Base-by-base conservation (phyloP, 2,888 invertebrate genomes). In the Cerastis leucographa region DNA sequence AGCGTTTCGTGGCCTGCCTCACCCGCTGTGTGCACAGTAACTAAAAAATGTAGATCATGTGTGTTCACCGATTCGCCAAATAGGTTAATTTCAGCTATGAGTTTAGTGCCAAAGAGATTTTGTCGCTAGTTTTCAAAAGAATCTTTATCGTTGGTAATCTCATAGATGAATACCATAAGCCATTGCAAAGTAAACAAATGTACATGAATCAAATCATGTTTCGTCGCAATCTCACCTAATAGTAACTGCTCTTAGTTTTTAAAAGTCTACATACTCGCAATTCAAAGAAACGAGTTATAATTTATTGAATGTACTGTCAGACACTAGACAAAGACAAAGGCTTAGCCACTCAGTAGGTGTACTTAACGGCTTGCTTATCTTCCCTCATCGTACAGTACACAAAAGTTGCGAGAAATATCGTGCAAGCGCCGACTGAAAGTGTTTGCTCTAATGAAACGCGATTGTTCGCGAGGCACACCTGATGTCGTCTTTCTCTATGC, bases 391-490 rank as follows among this genome's bases (percentile, higher is more conserved):
- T 35, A 51, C 64, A 54, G 62, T 65, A 74, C 73, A 68, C 49
- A 71, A 73, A 78, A 76, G 61, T 72, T 59, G 59, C 68, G 70
- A 79, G 49, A n/a, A 73, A 77, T 61, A 76, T 72, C 42, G 64
- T 71, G 71, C 62, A 71, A 79, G 80, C 74, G 71, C 49, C 76
- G 82, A 74, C 73, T 73, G 75, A 71, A 84, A 87, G 86, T 86
- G 87, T 87, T 84, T 81, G 78, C 81, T 76, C 79, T 90, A 89
- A 91, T 91, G 91, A 90, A 92, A 91, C 87, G 67, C 88, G 84
- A 91, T 92, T 92, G 90, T 89, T 90, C 69, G 81, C 84, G 73
- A 73, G 74, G 85, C 83, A 82, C 92, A 92, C 91, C 91, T 92
- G 92, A 84, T 89, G 88, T 85, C 85, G 71, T 49, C 78, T 86